Percentiles rank a stretch among this genome's conserved stretches.
These are phyloP conservation scores for Malurus cyaneus DNA, from an alignment of 2,113 vertebrate genomes.

Conservation along the genomic window DNA sequence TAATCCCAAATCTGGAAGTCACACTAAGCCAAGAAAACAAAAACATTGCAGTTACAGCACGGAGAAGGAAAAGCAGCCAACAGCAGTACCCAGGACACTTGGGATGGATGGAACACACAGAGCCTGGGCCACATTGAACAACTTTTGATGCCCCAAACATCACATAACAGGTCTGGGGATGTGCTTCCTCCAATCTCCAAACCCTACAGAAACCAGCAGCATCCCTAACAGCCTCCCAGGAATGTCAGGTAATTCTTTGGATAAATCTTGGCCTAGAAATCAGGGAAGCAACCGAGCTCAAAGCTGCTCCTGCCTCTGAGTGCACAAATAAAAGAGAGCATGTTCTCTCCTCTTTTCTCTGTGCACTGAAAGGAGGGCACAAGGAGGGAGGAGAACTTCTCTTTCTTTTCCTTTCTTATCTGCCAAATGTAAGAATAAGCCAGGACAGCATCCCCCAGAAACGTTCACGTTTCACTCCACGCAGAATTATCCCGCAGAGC, in stretches of 20 bases:
- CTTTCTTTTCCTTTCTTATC: background rate
- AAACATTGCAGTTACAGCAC: background rate
- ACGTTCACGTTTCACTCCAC: background rate
- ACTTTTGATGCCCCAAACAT: background rate
- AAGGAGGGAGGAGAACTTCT: background rate
- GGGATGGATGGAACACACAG: background rate
- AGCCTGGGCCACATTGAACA: background rate
- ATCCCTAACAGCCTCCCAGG: background rate
- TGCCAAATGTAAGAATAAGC: background rate
- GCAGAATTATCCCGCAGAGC: background rate
- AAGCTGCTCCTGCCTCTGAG: background rate
- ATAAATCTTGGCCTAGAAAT: background rate
- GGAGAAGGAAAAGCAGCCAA: background rate
- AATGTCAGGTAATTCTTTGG: background rate
- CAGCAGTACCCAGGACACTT: background rate
- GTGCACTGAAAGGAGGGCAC: background rate
- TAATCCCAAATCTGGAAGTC: background rate
- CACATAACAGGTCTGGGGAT: background rate
- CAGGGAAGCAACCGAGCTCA: background rate
- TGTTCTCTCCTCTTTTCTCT: background rate
- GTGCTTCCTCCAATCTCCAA: background rate
- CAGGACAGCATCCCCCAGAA: background rate
- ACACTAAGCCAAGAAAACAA: background rate
- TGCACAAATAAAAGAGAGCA: background rate
- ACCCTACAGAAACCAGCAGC: background rate